Evolutionary conservation across 1,140 invertebrate species (phyloP), one percentile per base, ranked within the genome.

Genomic region (Ips nitidus): DNA sequence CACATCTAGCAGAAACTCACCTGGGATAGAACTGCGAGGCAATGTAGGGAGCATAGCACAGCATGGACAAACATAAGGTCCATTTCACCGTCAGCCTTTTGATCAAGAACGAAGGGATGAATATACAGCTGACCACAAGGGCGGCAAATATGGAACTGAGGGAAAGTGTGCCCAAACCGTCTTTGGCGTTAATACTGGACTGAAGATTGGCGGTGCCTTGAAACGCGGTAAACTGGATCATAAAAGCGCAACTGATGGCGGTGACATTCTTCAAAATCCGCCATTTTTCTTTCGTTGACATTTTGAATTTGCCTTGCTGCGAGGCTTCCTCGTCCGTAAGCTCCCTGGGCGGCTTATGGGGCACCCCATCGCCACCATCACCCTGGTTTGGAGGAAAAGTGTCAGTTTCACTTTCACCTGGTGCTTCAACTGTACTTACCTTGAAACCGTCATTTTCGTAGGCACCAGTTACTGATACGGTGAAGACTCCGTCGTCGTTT

Each of bases 181-280:
- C 91, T 74, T 86, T 87, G 2, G 91, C 89, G 80, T 94, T 94
- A 74, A 94, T 93, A 45, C 91, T 93, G 38, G 91, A 93, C 79
- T 95, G 95, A 3, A 97, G 83, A 76, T 95, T 95, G 0, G 94
- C 92, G 50, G 94, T 94, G 52, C 93, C 92, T 78, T 73, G 72
- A 80, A 95, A 97, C 42, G 94, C 94, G 22, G 93, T 96, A 82
- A 97, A 97, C 75, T 97, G 92, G 64, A 96, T 91, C 87, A 96
- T 93, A 79, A 97, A 97, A 2, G 93, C 91, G 59, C 91, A 81
- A 70, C 93, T 94, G 3, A 97, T 90, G 52, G 93, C 88, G 39
- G 89, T 85, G 45, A 96, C 89, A 82, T 95, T 95, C 81, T 94
- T 95, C 69, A 94, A 81, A 76, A 96, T 95, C 71, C 92, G 84